phyloP scores from a whole-genome alignment of 2,888 invertebrate genomes.

The Himalopsyche anomala region DNA sequence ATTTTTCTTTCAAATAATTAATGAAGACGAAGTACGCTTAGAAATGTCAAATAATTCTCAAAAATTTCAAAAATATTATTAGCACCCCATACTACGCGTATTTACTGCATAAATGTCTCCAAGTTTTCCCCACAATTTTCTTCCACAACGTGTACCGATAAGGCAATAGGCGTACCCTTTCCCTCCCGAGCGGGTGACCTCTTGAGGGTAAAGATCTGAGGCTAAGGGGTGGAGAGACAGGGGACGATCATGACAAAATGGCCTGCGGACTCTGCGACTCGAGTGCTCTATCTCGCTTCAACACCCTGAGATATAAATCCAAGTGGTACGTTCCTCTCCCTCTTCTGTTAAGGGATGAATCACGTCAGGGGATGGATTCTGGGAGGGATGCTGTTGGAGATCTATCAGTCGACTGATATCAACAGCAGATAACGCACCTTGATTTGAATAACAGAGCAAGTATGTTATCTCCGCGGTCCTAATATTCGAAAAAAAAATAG shows the following conservation, averaged over 20 bases:
- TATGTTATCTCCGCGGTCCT: not conserved
- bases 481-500: slow-evolving; percentile 16
- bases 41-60: too few relatives aligned
- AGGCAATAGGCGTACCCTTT: slow-evolving; percentile 60
- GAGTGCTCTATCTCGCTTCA: slow-evolving; percentile 69
- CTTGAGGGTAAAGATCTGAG: slow-evolving; percentile 56
- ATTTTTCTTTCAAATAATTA: too few relatives aligned
- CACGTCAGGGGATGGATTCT: slow-evolving; percentile 73
- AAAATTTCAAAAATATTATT: not conserved
- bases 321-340: slow-evolving; percentile 67
- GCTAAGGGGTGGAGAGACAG: slow-evolving; percentile 70
- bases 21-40: too few relatives aligned
- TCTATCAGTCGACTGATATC: slow-evolving; percentile 77
- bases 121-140: slow-evolving; percentile 45
- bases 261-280: slow-evolving; percentile 75
- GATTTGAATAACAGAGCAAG: not conserved
- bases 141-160: slow-evolving; percentile 50
- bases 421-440: slow-evolving; percentile 68
- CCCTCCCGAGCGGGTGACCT: slow-evolving; percentile 47
- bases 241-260: slow-evolving; percentile 79
- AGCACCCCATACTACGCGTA: not conserved
- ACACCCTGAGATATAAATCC: not conserved
- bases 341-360: slow-evolving; percentile 71
- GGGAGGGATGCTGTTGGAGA: slow-evolving; percentile 72
- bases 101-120: slow-evolving; percentile 29